These are phyloP conservation scores for Hystrix cristata DNA, from an alignment of 2,113 vertebrate species.

Conservation along the genomic window DNA sequence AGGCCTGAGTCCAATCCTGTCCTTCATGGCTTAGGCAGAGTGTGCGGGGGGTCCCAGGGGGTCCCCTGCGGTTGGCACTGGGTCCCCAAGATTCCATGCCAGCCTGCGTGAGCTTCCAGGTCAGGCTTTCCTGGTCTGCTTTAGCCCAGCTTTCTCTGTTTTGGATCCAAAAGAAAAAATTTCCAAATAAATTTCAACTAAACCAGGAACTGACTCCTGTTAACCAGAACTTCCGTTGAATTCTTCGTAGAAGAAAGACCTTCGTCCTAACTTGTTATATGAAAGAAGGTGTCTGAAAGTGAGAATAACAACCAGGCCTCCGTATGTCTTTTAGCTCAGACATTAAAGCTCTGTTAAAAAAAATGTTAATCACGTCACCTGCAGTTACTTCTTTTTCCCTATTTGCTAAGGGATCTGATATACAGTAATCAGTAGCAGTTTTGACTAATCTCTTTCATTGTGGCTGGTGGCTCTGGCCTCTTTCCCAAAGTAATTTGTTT, in stretches of 20 bases:
- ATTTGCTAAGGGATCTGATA: slow-evolving; percentile 26
- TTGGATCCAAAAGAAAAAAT: neutral
- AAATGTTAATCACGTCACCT: neutral
- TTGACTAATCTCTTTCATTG: slow-evolving; percentile 59
- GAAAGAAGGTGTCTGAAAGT: slow-evolving; percentile 37
- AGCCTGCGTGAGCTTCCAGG: neutral
- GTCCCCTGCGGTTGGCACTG: neutral
- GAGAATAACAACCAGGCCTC: neutral
- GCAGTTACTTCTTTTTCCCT: neutral
- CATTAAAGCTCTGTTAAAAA: neutral
- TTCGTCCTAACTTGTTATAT: slow-evolving; percentile 24
- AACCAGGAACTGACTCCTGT: neutral
- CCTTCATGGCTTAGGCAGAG: neutral
- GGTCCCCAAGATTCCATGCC: neutral
- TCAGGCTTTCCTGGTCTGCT: neutral
- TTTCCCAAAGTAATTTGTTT: slow-evolving; percentile 72
- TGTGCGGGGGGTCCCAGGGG: neutral
- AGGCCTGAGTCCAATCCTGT: neutral
- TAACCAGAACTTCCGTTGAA: slow-evolving; percentile 57
- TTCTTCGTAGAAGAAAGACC: slow-evolving; percentile 11
- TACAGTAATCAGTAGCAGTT: slow-evolving; percentile 43
- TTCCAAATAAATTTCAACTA: neutral
- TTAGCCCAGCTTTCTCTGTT: neutral
- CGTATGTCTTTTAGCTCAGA: neutral
- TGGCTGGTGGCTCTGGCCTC: neutral